phyloP scores from a whole-genome alignment of 2,888 invertebrate species.

The Nemoura dubitans region DNA sequence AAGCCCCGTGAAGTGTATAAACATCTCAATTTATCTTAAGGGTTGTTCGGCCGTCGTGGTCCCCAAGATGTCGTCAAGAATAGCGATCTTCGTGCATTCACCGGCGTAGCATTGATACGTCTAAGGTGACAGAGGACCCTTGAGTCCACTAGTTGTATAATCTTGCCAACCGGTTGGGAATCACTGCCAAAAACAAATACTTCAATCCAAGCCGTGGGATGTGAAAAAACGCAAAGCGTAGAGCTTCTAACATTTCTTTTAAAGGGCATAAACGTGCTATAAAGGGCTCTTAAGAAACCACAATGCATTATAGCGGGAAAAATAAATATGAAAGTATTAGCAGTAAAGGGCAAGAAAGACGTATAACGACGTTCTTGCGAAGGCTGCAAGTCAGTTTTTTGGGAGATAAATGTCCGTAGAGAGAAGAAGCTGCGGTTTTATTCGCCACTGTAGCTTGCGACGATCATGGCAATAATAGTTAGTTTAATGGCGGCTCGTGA shows the following conservation, averaged over 20 bases:
- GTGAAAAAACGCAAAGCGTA: not conserved
- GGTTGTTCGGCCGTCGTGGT: not conserved
- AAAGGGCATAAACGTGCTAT: not conserved
- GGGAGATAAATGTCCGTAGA: not conserved
- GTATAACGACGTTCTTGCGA: not conserved
- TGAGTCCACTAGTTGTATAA: constrained; percentile 30
- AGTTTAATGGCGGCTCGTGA: not conserved
- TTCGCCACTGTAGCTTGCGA: not conserved
- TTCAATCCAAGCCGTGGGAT: not conserved
- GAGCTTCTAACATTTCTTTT: not conserved
- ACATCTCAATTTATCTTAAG: constrained; percentile 33
- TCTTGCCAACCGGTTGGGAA: not conserved
- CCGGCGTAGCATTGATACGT: constrained; percentile 22
- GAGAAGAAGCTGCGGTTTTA: constrained; percentile 9
- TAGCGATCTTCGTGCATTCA: constrained; percentile 18
- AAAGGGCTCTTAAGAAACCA: constrained; percentile 12
- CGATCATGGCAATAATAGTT: constrained; percentile 7
- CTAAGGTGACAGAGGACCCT: constrained; percentile 40
- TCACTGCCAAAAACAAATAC: constrained; percentile 5
- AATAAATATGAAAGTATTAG: constrained; percentile 12
- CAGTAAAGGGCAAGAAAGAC: constrained; percentile 3
- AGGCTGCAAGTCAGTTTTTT: not conserved
- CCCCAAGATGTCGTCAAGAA: constrained; percentile 37
- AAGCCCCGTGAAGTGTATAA: constrained; percentile 16
- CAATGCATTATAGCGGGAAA: not conserved